Percentiles rank a stretch among this genome's conserved stretches.
phyloP scores from a whole-genome alignment of 2,797 vertebrate genomes.

The Dicrostonyx torquatus region DNA sequence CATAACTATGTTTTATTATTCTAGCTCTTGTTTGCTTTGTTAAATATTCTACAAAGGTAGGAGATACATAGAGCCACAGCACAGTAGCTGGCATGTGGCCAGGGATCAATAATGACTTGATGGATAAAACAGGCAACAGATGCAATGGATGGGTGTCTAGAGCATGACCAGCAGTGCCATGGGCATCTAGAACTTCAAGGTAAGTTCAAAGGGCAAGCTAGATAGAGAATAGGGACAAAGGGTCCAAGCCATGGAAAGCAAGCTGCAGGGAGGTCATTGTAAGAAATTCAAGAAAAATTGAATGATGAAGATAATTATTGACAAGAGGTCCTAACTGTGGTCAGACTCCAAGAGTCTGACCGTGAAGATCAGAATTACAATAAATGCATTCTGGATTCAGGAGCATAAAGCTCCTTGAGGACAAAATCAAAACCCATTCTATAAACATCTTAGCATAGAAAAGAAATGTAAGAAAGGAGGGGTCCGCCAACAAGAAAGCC shows the following conservation, averaged over 20 bases:
- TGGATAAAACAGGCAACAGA: not conserved
- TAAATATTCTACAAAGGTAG: not conserved
- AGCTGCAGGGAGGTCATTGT: not conserved
- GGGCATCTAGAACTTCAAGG: not conserved
- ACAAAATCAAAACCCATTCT: not conserved
- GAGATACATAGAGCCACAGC: not conserved
- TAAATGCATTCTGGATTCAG: not conserved
- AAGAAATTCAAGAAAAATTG: not conserved
- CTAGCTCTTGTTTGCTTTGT: not conserved
- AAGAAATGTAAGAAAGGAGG: not conserved
- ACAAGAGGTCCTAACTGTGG: not conserved
- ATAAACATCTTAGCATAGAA: not conserved
- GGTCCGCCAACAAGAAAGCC: not conserved
- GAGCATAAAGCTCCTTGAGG: not conserved
- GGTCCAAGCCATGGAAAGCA: not conserved
- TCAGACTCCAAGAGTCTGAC: not conserved
- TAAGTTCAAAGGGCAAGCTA: not conserved
- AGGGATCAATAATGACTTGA: not conserved
- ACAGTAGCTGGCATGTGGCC: not conserved
- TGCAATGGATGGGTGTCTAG: not conserved
- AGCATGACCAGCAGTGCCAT: not conserved
- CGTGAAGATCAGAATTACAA: not conserved
- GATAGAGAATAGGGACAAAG: not conserved
- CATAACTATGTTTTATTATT: not conserved
- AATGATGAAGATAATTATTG: not conserved